Conservation (phyloP, 2,888 invertebrate genomes). For the Polydrusus cervinus region DNA sequence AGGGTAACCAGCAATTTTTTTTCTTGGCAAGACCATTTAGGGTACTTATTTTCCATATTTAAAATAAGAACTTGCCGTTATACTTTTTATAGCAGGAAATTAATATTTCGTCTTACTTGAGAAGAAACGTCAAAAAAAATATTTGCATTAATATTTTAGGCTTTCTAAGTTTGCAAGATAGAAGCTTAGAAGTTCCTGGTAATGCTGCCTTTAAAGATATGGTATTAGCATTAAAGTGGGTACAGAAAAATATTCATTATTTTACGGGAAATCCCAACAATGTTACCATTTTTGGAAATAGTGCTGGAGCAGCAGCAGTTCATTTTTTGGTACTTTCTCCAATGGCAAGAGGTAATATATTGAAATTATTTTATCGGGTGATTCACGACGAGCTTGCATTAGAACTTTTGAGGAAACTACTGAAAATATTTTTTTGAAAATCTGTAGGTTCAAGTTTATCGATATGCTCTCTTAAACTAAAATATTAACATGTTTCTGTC, state of each 20-base stretch:
- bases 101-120: too few species aligned
- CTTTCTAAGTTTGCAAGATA: slow-evolving; percentile 71
- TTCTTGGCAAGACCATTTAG: too few species aligned
- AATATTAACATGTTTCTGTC: too few species aligned
- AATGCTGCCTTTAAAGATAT: slow-evolving; percentile 75
- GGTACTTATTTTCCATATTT: too few species aligned
- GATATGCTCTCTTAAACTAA: too few species aligned
- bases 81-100: not conserved
- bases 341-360: slow-evolving; percentile 67
- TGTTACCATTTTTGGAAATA: slow-evolving; percentile 74
- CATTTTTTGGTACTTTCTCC: slow-evolving; percentile 73
- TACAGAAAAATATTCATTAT: slow-evolving; percentile 70
- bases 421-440: too few species aligned
- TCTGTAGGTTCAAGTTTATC: too few species aligned
- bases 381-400: too few species aligned
- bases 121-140: not conserved
- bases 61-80: too few species aligned
- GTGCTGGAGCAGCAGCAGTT: slow-evolving; percentile 72
- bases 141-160: slow-evolving; percentile 63
- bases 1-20: too few species aligned
- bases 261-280: slow-evolving; percentile 63
- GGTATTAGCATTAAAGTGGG: slow-evolving; percentile 73
- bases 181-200: slow-evolving; percentile 71
- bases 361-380: too few species aligned
- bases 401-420: too few species aligned